Evolutionary conservation across 2,113 vertebrate genomes (phyloP), one percentile per base, ranked within the genome.

Genomic region (Prunella himalayana): DNA sequence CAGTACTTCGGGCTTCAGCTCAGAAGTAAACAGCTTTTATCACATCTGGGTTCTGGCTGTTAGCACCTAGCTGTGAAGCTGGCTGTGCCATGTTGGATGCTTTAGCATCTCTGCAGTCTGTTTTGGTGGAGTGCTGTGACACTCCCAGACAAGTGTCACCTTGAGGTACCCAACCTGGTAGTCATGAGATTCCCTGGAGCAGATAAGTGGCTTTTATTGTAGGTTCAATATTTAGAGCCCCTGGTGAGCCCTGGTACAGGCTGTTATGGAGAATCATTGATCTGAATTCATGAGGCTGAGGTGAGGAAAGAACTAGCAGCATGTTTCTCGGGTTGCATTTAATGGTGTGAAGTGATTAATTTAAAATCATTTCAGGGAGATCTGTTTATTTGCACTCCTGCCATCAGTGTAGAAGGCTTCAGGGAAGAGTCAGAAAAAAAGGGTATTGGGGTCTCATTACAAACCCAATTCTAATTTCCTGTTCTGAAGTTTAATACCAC

Each of bases 161-260:
- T 92, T 90, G 78, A 81, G 45, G 45, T 49, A 47, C 42, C 33
- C 65, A 47, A 5, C 21, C 75, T 1, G 0, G 22, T 76, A 59
- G 25, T 45, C 33, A 8, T 16, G 64, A 93, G 63, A 51, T 94
- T 80, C 35, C 31, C 39, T 70, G 70, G 72, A 81, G 45, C 39
- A 69, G 90, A 27, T 78, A 90, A 90, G 41, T 77, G 79, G 23
- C 54, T 96, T 82, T 96, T 86, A 65, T 63, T 92, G 63, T 41
- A 71, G 53, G n/a, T 6, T 92, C 69, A 86, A 4, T 91, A 70
- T 89, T 94, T 71, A 64, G 50, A 77, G 45, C 15, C 42, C 51
- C 30, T 7, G 13, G 30, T 88, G 90, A 95, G 64, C 60, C 49
- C 49, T 13, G 7, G 72, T 61, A 35, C 49, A 51, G 57, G 30